Evolutionary conservation across 2,888 invertebrate genomes (phyloP).

Genomic region (Junonia oenone): DNA sequence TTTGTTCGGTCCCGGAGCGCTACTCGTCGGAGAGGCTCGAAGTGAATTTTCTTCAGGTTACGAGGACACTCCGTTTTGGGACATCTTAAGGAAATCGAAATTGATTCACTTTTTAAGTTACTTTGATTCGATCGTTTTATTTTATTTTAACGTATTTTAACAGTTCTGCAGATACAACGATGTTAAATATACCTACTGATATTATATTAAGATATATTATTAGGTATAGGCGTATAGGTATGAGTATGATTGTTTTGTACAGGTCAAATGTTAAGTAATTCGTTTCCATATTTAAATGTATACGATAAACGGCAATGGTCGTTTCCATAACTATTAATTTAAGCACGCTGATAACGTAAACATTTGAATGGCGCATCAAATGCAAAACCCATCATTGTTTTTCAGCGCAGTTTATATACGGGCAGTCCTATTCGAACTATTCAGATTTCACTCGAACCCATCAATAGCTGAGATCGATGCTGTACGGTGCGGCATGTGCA

Average conservation of each 20-base stretch:
- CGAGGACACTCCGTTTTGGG: conserved; percentile 34
- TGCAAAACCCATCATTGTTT: neutral
- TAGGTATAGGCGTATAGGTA: too few relatives aligned
- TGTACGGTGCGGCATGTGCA: conserved; percentile 4
- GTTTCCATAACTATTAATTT: too few relatives aligned
- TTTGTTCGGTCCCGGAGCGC: conserved; percentile 53
- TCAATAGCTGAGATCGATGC: conserved; percentile 15
- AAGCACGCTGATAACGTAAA: neutral
- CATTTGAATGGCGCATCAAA: neutral
- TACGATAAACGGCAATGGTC: neutral
- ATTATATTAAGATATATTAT: too few relatives aligned
- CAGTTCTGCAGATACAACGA: too few relatives aligned
- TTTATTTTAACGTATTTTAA: neutral
- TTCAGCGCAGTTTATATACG: neutral
- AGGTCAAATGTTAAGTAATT: too few relatives aligned
- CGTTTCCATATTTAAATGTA: neutral
- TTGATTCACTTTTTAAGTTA: conserved; percentile 21
- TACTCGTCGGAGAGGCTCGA: conserved; percentile 46
- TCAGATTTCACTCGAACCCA: neutral
- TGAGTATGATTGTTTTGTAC: too few relatives aligned
- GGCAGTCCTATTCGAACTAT: neutral
- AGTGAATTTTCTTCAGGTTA: conserved; percentile 50
- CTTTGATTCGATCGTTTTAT: neutral
- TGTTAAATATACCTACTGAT: too few relatives aligned
- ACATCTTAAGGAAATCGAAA: conserved; percentile 24